These are phyloP conservation scores for Hypomecis atomaria DNA, from an alignment of 2,888 invertebrate genomes.

Conservation along the genomic window DNA sequence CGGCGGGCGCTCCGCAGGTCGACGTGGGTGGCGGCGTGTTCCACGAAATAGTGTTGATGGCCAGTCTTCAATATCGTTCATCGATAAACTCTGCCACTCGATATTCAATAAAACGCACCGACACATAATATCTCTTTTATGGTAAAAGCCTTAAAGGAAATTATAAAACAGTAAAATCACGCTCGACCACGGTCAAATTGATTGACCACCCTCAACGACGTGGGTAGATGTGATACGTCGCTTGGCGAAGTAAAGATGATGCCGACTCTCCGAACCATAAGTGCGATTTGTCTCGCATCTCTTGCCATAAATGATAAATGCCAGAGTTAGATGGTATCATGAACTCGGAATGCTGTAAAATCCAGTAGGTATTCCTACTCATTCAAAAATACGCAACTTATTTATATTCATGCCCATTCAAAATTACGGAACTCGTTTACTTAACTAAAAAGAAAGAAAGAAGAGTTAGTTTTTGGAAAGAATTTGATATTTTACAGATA, in stretches of 20 bases:
- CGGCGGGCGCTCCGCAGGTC: conserved; percentile 41
- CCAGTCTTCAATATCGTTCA: conserved; percentile 58
- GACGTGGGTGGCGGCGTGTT: conserved; percentile 80
- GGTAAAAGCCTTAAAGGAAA: conserved; percentile 39
- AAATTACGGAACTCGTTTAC: conserved; percentile 4
- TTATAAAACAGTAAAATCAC: conserved; percentile 43
- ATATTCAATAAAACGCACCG: conserved; percentile 54
- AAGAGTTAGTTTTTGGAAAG: background rate
- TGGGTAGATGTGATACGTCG: conserved; percentile 5
- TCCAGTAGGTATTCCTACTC: background rate
- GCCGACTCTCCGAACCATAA: conserved; percentile 14
- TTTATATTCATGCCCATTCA: background rate
- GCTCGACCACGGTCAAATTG: conserved; percentile 33
- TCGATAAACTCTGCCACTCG: conserved; percentile 62
- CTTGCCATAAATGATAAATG: conserved; percentile 19
- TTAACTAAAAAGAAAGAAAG: too few species aligned
- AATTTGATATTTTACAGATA: conserved; percentile 14
- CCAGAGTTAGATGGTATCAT: conserved; percentile 9
- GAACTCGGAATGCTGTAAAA: background rate
- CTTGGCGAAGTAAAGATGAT: conserved; percentile 7
- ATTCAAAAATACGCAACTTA: background rate
- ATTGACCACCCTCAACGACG: conserved; percentile 41
- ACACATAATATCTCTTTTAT: conserved; percentile 36
- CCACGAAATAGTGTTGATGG: conserved; percentile 73
- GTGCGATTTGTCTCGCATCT: conserved; percentile 20